Evolutionary conservation across 2,888 invertebrate species (phyloP).

Genomic region (Eupithecia subumbrata): DNA sequence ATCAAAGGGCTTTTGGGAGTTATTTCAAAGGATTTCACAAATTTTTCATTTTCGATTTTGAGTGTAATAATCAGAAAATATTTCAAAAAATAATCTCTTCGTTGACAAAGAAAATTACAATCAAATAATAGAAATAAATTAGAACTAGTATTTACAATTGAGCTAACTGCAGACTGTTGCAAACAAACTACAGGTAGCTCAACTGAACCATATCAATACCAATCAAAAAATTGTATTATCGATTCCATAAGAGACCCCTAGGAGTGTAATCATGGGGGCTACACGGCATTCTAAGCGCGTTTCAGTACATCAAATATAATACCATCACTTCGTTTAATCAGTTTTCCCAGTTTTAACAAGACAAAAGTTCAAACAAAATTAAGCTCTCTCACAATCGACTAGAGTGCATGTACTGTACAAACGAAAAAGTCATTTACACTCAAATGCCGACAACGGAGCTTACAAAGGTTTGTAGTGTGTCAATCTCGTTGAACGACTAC

Average conservation of each 20-base stretch:
- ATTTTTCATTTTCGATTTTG: background rate
- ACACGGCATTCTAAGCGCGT: background rate
- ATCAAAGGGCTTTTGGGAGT: background rate
- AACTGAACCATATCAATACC: no score
- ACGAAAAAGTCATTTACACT: conserved; percentile 35
- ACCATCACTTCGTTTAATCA: background rate
- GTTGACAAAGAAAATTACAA: no score
- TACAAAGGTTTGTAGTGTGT: conserved; percentile 54
- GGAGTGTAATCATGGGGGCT: background rate
- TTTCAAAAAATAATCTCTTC: no score
- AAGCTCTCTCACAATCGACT: conserved; percentile 13
- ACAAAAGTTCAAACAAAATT: background rate
- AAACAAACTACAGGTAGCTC: no score
- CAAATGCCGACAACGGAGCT: conserved; percentile 20
- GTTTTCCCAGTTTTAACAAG: background rate
- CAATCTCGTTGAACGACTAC: conserved; percentile 70
- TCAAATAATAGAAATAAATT: no score
- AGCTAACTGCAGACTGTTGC: no score
- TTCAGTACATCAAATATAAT: background rate
- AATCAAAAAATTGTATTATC: background rate
- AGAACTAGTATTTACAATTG: no score
- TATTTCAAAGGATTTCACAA: background rate
- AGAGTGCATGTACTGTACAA: conserved; percentile 16
- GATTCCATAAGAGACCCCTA: background rate
- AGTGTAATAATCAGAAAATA: background rate